Evolutionary conservation across 2,113 vertebrate genomes (phyloP), one percentile per base, ranked within the genome.

Genomic region (Macheiramphus alcinus): DNA sequence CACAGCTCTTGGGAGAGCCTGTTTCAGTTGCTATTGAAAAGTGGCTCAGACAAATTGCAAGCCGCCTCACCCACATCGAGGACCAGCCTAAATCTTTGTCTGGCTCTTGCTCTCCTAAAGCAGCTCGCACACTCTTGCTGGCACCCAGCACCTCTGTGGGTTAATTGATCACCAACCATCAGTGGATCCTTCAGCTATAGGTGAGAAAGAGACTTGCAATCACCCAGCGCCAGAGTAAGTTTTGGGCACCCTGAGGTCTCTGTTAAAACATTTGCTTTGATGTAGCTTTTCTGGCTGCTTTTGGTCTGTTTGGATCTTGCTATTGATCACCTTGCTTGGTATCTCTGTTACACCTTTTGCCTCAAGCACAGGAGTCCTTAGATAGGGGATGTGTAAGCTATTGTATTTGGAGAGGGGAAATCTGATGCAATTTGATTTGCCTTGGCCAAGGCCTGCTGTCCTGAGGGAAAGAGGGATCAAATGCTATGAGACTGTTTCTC

Each of bases 1-100:
- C 4, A 0, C 1, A 5, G n/a, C 16, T 55, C 40, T n/a, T 5
- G 5, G 13, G 34, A 91, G 20, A 83, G 1, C 4, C 45, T 0
- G 0, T 86, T 83, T 52, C 32, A 22, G n/a, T 21, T 76, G 21
- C 53, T 81, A 0, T 62, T 31, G 80, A 48, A 40, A 90, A 74
- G 38, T 6, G 7, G 3, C 10, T 91, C 32, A 55, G 45, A 38
- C 3, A 43, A 45, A 84, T 73, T 45, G 70, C n/a, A 78, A 70
- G n/a, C 23, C 21, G 21, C n/a, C 26, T 73, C 6, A 22, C 9
- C 9, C 27, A 6, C 38, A 6, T 17, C 4, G 3, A 10, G 38
- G 19, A 56, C 32, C 16, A 78, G 31, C 21, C 27, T 74, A 80
- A 73, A 52, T 27, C 61, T 76, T 65, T 48, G 16, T 9, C 29